Percentiles rank a stretch among this genome's conserved stretches.
Conservation (phyloP, 2,113 vertebrate genomes). For the Notothenia rossii region DNA sequence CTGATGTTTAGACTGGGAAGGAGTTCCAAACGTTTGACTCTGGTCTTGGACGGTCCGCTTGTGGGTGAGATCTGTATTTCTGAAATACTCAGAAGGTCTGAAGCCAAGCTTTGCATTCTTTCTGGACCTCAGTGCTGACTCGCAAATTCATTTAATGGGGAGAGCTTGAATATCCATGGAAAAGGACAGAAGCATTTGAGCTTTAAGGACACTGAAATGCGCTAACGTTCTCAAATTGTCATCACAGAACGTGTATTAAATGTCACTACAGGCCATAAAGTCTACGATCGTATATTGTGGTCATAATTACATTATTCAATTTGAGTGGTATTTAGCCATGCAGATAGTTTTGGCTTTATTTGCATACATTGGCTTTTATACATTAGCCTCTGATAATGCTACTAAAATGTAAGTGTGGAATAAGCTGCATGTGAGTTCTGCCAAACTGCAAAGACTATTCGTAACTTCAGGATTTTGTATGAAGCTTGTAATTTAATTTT, state of each 20-base stretch:
- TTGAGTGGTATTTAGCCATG: neutral
- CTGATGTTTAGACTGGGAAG: constrained; percentile 71
- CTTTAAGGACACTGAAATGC: constrained; percentile 21
- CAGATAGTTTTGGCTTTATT: neutral
- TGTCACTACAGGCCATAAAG: neutral
- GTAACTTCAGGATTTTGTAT: neutral
- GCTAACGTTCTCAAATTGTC: constrained; percentile 16
- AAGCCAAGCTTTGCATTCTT: constrained; percentile 63
- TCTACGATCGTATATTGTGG: neutral
- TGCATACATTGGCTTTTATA: neutral
- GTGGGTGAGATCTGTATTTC: constrained; percentile 43
- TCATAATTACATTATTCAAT: neutral
- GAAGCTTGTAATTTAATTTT: neutral
- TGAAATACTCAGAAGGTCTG: constrained; percentile 38
- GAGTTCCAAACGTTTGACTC: constrained; percentile 45
- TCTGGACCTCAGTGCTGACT: constrained; percentile 72
- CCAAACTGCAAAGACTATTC: neutral
- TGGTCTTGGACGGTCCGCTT: constrained; percentile 45
- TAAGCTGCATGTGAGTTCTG: neutral
- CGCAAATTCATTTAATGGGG: constrained; percentile 55
- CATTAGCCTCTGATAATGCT: neutral
- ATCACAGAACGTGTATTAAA: constrained; percentile 22
- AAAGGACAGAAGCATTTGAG: constrained; percentile 40
- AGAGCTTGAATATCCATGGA: constrained; percentile 63
- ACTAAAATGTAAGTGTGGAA: neutral